phyloP scores from a whole-genome alignment of 2,113 vertebrate species.

The Gila orcuttii region DNA sequence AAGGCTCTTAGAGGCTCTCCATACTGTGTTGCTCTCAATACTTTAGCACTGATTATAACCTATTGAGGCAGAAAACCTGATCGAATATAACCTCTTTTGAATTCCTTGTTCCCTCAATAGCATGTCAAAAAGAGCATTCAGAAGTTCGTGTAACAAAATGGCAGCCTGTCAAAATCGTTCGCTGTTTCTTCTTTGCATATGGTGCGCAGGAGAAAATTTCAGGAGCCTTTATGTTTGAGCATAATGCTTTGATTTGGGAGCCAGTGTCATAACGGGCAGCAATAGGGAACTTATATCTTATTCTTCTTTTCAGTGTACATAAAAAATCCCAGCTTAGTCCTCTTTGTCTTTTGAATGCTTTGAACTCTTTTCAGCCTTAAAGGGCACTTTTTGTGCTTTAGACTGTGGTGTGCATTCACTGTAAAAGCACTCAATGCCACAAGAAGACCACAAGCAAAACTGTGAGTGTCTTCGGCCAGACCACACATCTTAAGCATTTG shows the following conservation, averaged over 20 bases:
- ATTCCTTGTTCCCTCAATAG: constrained; percentile 97
- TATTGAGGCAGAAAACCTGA: constrained; percentile 99
- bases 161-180: constrained; percentile 84
- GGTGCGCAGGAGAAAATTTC: constrained; percentile 83
- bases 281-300: constrained; percentile 98
- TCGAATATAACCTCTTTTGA: constrained; percentile 97
- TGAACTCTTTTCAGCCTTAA: constrained; percentile 99
- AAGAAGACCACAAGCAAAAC: constrained; percentile 99
- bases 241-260: constrained; percentile 93
- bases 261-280: constrained; percentile 92
- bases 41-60: constrained; percentile 96
- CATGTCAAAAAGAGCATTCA: constrained; percentile 99
- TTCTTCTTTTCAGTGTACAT: constrained; percentile 99
- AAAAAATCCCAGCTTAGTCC: constrained; percentile 99
- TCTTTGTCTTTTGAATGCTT: constrained; percentile 99
- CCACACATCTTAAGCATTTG: constrained; percentile 99
- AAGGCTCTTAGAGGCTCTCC: constrained; percentile 92
- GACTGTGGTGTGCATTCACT: constrained; percentile 97
- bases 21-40: constrained; percentile 90
- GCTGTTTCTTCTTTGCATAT: constrained; percentile 87
- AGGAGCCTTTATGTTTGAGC: constrained; percentile 82
- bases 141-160: constrained; percentile 91
- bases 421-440: constrained; percentile 97
- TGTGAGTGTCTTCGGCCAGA: constrained; percentile 96
- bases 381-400: constrained; percentile 95